phyloP scores from a whole-genome alignment of 2,888 invertebrate genomes.

The Baccha elongata region DNA sequence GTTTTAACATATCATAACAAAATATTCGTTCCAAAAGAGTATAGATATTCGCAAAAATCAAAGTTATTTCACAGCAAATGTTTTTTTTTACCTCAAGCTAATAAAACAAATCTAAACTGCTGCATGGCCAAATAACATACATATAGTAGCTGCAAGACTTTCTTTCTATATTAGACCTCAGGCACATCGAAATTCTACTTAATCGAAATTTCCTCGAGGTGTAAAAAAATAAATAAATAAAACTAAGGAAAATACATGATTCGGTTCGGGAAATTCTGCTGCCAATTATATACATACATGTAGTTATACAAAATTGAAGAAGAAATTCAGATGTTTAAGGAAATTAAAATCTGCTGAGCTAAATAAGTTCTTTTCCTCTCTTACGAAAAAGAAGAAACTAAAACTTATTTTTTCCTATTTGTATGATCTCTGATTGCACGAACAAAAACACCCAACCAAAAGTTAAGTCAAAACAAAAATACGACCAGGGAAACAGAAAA shows the following conservation, averaged over 20 bases:
- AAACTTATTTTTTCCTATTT: constrained; percentile 54
- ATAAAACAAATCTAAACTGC: constrained; percentile 10
- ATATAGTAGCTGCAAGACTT: constrained; percentile 8
- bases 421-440: constrained; percentile 63
- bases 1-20: too few relatives aligned
- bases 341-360: constrained; percentile 65
- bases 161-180: constrained; percentile 12
- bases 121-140: constrained; percentile 2
- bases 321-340: constrained; percentile 30
- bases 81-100: background rate
- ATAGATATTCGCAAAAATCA: too few relatives aligned
- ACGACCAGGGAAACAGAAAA: background rate
- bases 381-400: constrained; percentile 10
- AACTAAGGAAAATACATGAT: background rate
- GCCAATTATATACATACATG: too few relatives aligned
- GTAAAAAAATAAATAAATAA: background rate
- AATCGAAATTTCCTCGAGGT: constrained; percentile 34
- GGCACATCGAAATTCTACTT: constrained; percentile 3
- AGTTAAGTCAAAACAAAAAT: constrained; percentile 37
- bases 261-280: constrained; percentile 7
- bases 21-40: too few relatives aligned
- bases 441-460: constrained; percentile 19
- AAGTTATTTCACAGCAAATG: too few relatives aligned
- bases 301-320: constrained; percentile 1
- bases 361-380: constrained; percentile 21